Percentiles rank a stretch among this genome's conserved stretches.
These are phyloP conservation scores for Siniperca knerii DNA, from an alignment of 2,113 vertebrate species.

Conservation along the genomic window DNA sequence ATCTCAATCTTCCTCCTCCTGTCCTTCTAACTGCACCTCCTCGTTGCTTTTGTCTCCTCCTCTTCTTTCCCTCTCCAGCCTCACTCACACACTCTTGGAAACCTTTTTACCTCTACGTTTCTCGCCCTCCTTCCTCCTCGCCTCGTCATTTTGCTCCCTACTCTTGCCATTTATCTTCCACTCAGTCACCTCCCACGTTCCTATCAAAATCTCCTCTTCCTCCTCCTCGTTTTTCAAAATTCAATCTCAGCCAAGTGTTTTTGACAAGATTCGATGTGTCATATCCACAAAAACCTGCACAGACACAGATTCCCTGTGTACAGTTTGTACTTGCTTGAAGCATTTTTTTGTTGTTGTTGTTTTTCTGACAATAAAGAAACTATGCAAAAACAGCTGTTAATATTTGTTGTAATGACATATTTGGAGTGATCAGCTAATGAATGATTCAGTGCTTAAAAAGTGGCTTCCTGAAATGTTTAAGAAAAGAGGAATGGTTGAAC, in stretches of 20 bases:
- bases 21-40: neutral
- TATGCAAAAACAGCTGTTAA: neutral
- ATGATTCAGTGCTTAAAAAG: neutral
- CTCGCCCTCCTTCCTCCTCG: conserved; percentile 1
- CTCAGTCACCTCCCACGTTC: conserved; percentile 61
- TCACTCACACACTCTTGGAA: neutral
- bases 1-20: neutral
- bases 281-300: neutral
- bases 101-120: neutral
- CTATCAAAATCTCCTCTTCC: conserved; percentile 43
- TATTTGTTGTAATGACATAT: neutral
- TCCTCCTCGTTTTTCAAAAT: conserved; percentile 35
- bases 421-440: neutral
- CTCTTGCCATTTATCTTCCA: conserved; percentile 53
- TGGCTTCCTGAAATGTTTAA: neutral
- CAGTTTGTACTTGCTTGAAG: neutral
- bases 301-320: neutral
- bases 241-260: conserved; percentile 42
- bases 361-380: neutral
- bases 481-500: neutral
- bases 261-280: conserved; percentile 42
- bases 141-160: conserved; percentile 26
- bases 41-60: neutral
- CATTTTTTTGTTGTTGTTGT: neutral
- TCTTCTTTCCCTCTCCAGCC: neutral